phyloP scores from a whole-genome alignment of 30 jellyfish, hydroid and myxozoan genomes.

The Pelagia noctiluca region DNA sequence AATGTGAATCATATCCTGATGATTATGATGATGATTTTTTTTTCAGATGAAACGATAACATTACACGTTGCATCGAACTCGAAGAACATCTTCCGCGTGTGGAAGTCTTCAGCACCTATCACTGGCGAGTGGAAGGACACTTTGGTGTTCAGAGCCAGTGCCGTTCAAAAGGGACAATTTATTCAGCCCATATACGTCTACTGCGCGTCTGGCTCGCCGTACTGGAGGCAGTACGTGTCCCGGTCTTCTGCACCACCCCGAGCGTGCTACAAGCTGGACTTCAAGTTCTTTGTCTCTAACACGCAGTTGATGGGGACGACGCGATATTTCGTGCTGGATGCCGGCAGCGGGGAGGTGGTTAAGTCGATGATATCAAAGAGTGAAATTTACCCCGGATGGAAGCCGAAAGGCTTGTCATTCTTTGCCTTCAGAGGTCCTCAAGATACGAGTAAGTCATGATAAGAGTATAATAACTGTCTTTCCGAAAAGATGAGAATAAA shows the following conservation, averaged over 20 bases:
- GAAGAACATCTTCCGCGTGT: constrained; percentile 66
- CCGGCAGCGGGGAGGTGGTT: constrained; percentile 94
- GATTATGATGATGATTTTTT: no score
- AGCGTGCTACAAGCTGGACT: constrained; percentile 79
- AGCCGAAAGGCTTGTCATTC: constrained; percentile 77
- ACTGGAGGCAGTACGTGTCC: constrained; percentile 95
- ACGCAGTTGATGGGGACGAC: constrained; percentile 79
- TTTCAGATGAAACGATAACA: constrained; percentile 60
- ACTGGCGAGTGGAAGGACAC: constrained; percentile 91
- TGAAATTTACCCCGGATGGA: constrained; percentile 77
- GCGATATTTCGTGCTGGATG: constrained; percentile 67
- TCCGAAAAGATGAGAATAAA: no score
- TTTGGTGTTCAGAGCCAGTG: constrained; percentile 70
- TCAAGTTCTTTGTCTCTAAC: constrained; percentile 71
- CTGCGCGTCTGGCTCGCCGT: constrained; percentile 93
- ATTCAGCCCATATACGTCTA: constrained; percentile 73
- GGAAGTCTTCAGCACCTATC: constrained; percentile 74
- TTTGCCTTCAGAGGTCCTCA: constrained; percentile 76
- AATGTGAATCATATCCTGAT: no score
- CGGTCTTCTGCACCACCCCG: constrained; percentile 80
- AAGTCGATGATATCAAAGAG: constrained; percentile 81
- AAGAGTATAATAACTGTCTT: no score
- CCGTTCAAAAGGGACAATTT: constrained; percentile 66
- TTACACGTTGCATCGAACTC: constrained; percentile 85
- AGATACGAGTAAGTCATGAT: constrained; percentile 65